These are phyloP conservation scores for Scolanthus callimorphus DNA, from an alignment of 92 coral and sea anemone genomes.

Conservation along the genomic window DNA sequence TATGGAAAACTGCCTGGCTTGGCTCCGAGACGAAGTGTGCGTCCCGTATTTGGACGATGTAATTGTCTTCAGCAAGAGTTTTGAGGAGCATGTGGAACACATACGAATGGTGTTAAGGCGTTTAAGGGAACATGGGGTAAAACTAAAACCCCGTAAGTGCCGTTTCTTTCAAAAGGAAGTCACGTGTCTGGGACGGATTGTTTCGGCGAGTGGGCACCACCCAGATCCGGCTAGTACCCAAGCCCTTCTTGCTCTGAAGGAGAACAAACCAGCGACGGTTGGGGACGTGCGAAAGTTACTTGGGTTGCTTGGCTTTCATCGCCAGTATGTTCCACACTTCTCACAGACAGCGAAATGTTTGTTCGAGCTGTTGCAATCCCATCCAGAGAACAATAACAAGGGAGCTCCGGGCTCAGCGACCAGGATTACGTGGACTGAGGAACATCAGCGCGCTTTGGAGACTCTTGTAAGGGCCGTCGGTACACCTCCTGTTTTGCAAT, in stretches of 20 bases:
- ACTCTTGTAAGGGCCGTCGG: too few species aligned
- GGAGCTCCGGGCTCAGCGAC: background rate
- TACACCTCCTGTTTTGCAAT: too few species aligned
- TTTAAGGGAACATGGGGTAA: constrained; percentile 15
- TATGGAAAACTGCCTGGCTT: constrained; percentile 11
- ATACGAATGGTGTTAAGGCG: constrained; percentile 9
- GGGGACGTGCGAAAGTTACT: constrained; percentile 29
- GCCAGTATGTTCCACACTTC: constrained; percentile 27
- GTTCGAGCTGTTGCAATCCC: constrained; percentile 28
- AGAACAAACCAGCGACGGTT: constrained; percentile 10
- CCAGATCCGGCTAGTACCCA: constrained; percentile 27
- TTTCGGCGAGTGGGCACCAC: constrained; percentile 8
- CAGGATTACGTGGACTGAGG: constrained; percentile 6
- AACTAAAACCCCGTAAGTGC: constrained; percentile 27
- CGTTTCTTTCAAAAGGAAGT: constrained; percentile 19
- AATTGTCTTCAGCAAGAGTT: constrained; percentile 16
- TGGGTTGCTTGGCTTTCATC: constrained; percentile 32
- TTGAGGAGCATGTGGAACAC: constrained; percentile 29
- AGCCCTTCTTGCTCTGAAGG: constrained; percentile 21
- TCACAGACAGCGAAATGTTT: constrained; percentile 28
- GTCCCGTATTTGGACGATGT: constrained; percentile 23
- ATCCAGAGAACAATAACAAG: constrained; percentile 8
- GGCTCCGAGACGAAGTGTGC: constrained; percentile 1
- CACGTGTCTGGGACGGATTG: constrained; percentile 21
- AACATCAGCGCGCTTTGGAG: constrained; percentile 44